phyloP scores from a whole-genome alignment of 2,113 vertebrate genomes.

The Stegastes partitus region DNA sequence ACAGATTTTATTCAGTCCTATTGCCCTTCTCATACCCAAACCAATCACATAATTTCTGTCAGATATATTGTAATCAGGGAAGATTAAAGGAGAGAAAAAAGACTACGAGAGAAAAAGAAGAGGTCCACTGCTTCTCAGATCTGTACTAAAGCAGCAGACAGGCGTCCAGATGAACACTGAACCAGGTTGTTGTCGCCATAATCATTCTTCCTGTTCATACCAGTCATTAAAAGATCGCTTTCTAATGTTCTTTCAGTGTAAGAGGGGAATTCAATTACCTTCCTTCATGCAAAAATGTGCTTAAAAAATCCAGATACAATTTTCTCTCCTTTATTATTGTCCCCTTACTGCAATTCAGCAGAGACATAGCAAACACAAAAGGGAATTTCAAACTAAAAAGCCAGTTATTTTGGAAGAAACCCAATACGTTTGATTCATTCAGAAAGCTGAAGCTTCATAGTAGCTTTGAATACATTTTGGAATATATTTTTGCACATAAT shows the following conservation, averaged over 20 bases:
- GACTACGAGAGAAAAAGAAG: not conserved
- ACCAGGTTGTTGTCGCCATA: not conserved
- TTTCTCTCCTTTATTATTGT: not conserved
- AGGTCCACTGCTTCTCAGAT: not conserved
- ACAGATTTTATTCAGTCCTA: conserved; percentile 8
- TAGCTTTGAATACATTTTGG: not conserved
- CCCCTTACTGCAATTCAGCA: not conserved
- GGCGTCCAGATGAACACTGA: too few species aligned
- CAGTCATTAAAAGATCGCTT: not conserved
- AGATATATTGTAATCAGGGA: not conserved
- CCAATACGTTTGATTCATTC: not conserved
- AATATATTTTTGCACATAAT: not conserved
- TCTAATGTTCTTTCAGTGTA: not conserved
- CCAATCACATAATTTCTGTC: not conserved
- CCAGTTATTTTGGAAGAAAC: not conserved
- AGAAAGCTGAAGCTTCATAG: not conserved
- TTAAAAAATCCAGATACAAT: not conserved
- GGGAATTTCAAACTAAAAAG: not conserved
- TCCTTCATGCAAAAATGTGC: not conserved
- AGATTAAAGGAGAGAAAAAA: not conserved
- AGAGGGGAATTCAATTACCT: not conserved
- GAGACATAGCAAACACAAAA: not conserved
- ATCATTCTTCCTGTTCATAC: not conserved
- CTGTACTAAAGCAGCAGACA: not conserved
- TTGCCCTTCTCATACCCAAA: not conserved